These are phyloP conservation scores for Gari tellinella DNA, from an alignment of 2,888 invertebrate genomes.

Conservation along the genomic window DNA sequence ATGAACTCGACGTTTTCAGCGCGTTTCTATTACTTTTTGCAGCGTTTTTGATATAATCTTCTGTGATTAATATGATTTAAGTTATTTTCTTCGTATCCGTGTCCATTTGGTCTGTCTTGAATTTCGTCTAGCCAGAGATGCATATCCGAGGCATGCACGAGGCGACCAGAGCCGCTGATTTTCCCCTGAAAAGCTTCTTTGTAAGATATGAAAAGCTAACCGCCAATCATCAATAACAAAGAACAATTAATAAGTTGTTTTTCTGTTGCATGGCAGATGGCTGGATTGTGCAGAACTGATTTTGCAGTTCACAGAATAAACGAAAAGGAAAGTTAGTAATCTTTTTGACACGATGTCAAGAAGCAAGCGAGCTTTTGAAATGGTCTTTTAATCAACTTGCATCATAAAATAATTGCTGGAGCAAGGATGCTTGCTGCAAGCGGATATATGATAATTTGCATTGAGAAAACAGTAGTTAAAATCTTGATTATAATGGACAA, in stretches of 20 bases:
- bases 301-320: slow-evolving; percentile 62
- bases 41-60: slow-evolving; percentile 9
- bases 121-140: slow-evolving; percentile 48
- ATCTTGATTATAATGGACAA: slow-evolving; percentile 54
- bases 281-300: slow-evolving; percentile 57
- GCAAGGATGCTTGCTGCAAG: slow-evolving; percentile 53
- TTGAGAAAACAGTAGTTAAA: slow-evolving; percentile 57
- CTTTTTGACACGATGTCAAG: slow-evolving; percentile 61
- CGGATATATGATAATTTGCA: slow-evolving; percentile 63
- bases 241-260: slow-evolving; percentile 77
- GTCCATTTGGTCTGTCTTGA: slow-evolving; percentile 12
- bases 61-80: slow-evolving; percentile 6
- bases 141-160: slow-evolving; percentile 53
- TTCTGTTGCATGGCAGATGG: slow-evolving; percentile 73
- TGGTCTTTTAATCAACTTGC: slow-evolving; percentile 63
- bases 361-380: slow-evolving; percentile 58
- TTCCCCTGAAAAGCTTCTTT: slow-evolving; percentile 67
- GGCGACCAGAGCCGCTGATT: slow-evolving; percentile 44
- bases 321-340: slow-evolving; percentile 63
- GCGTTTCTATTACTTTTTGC: slow-evolving; percentile 6
- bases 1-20: slow-evolving; percentile 17
- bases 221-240: slow-evolving; percentile 74
- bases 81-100: too few species aligned
- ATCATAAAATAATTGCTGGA: slow-evolving; percentile 63
- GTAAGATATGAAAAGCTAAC: slow-evolving; percentile 71